Conservation (phyloP, 2,888 invertebrate genomes). For the Pyrocoelia pectoralis region DNA sequence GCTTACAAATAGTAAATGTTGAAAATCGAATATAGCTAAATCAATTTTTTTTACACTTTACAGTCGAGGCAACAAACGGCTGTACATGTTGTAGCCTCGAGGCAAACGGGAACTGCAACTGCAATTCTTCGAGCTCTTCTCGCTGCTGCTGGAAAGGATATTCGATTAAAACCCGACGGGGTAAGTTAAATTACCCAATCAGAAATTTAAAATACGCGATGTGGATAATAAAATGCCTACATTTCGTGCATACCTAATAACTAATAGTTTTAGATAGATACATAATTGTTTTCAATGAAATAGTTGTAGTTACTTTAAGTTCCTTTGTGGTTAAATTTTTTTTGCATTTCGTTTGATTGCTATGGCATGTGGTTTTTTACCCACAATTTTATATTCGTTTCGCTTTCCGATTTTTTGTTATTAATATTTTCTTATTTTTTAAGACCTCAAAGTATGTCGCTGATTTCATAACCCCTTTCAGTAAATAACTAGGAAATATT, state of each 20-base stretch:
- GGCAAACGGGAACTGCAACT: slow-evolving; percentile 92
- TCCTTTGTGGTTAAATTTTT: too few species aligned
- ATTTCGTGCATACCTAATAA: not conserved
- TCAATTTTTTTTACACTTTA: slow-evolving; percentile 40
- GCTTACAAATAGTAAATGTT: not conserved
- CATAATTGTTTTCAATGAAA: not conserved
- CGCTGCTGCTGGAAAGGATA: slow-evolving; percentile 89
- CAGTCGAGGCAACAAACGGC: slow-evolving; percentile 94
- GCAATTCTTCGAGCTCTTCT: slow-evolving; percentile 89
- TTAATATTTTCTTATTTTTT: too few species aligned
- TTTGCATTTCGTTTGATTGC: too few species aligned
- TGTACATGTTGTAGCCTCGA: slow-evolving; percentile 92
- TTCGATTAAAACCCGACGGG: slow-evolving; percentile 85
- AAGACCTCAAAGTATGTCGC: too few species aligned
- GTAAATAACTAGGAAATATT: too few species aligned
- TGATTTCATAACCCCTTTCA: too few species aligned
- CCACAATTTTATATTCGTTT: too few species aligned
- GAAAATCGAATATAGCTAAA: not conserved
- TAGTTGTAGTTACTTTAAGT: not conserved
- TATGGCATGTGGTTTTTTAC: too few species aligned
- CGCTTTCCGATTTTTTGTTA: too few species aligned
- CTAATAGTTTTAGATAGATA: not conserved
- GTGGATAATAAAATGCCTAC: not conserved
- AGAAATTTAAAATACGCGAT: not conserved
- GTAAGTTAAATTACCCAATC: slow-evolving; percentile 67